These are phyloP conservation scores for Amblyornis subalaris DNA, from an alignment of 2,113 vertebrate genomes.

Conservation along the genomic window DNA sequence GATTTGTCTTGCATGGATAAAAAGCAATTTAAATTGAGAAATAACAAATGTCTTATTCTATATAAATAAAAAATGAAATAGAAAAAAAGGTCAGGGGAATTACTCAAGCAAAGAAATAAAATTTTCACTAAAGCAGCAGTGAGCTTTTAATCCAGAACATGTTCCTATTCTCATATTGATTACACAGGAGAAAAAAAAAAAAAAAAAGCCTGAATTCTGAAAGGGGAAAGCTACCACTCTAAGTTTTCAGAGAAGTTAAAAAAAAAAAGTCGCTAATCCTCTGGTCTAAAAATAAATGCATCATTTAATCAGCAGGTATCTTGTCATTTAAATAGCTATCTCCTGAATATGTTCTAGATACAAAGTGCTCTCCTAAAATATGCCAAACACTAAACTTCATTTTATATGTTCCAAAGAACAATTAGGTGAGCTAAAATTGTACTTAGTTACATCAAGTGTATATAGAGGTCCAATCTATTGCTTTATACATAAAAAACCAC, in stretches of 20 bases:
- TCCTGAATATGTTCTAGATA: not conserved
- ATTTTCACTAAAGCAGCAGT: not conserved
- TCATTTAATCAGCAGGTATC: not conserved
- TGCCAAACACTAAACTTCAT: not conserved
- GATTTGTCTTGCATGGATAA: conserved; percentile 47
- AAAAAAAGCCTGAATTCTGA: not conserved
- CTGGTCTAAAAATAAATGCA: not conserved
- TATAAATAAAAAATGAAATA: conserved; percentile 41
- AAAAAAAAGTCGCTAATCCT: not conserved
- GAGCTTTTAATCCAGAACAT: conserved; percentile 1
- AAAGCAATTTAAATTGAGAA: conserved; percentile 46
- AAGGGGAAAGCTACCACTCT: not conserved
- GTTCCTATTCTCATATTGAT: not conserved
- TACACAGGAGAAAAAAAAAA: not conserved
- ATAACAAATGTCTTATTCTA: conserved; percentile 28
- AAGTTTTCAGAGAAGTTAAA: not conserved
- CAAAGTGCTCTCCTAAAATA: not conserved
- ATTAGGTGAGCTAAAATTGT: not conserved
- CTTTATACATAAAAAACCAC: not conserved
- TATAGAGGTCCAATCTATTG: not conserved
- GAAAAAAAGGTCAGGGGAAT: conserved; percentile 10
- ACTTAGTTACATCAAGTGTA: not conserved
- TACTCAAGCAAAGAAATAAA: conserved; percentile 14
- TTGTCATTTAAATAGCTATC: conserved; percentile 21
- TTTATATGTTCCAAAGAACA: not conserved